Evolutionary conservation across 2,113 vertebrate genomes (phyloP), one percentile per base, ranked within the genome.

Genomic region (Dryoscopus gambensis): DNA sequence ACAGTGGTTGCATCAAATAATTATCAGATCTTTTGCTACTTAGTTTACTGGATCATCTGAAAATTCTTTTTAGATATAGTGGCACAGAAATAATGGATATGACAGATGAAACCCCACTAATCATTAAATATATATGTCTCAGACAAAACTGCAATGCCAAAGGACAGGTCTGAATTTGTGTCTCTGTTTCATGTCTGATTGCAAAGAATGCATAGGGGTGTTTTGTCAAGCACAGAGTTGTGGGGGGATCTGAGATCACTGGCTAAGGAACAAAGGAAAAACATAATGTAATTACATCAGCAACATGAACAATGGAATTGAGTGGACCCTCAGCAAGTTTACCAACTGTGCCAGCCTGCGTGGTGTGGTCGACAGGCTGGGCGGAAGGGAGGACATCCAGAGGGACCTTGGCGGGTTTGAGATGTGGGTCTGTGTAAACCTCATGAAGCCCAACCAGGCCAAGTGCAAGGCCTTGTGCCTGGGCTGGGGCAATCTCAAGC

Each of bases 371-470:
- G 6, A 13, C 6, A 33, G 44, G n/a, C 17, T 30, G 69, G 19
- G 82, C 2, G 11, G 28, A 47, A 21, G 23, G 33, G 16, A n/a
- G 39, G 46, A 27, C 2, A 13, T n/a, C 22, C 53, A 75, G 28
- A 53, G n/a, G 28, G 15, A 28, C 28, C 39, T 12, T 20, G 53
- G 9, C 39, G n/a, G 13, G 37, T 52, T 60, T 46, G 46, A 25
- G 39, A 22, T 0, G 4, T n/a, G 33, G 22, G 5, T 20, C 68
- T 1, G 13, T 68, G 39, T 11, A 39, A 30, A 21, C 39, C 28
- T 55, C 40, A 5, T 12, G 21, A 12, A 25, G 13, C 27, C 5
- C 21, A 46, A 7, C 8, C n/a, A 30, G 28, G 23, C 6, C 46
- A 37, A 19, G 37, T 23, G 6, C 18, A 19, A 57, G 27, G 22